Percentiles rank a stretch among this genome's conserved stretches.
These are phyloP conservation scores for Tapirus indicus DNA, from an alignment of 2,797 vertebrate genomes.

Conservation along the genomic window DNA sequence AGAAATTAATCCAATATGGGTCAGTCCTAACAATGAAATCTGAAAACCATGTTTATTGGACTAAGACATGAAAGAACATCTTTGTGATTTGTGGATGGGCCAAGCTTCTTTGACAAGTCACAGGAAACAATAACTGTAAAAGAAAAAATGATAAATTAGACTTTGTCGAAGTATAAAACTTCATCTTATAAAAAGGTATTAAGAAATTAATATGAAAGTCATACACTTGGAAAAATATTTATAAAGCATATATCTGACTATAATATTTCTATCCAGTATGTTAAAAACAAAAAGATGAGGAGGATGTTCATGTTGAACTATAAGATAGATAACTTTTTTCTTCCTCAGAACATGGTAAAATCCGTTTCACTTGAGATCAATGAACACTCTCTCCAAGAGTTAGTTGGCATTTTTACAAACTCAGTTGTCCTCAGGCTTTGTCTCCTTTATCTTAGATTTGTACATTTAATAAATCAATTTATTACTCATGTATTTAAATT, in stretches of 20 bases:
- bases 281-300: not conserved
- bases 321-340: not conserved
- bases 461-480: not conserved
- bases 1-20: not conserved
- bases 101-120: not conserved
- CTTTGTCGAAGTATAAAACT: not conserved
- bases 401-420: not conserved
- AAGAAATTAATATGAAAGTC: not conserved
- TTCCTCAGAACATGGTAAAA: not conserved
- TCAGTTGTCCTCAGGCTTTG: not conserved
- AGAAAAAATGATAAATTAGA: not conserved
- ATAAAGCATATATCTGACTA: not conserved
- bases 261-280: not conserved
- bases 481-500: not conserved
- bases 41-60: not conserved
- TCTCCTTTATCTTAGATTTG: not conserved
- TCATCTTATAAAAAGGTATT: not conserved
- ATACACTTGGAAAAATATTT: not conserved
- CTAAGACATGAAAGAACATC: too few species aligned
- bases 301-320: not conserved
- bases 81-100: not conserved
- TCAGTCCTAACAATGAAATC: not conserved
- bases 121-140: not conserved
- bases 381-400: not conserved
- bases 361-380: not conserved